Evolutionary conservation across 2,113 vertebrate species (phyloP).

Genomic region (Eublepharis macularius): DNA sequence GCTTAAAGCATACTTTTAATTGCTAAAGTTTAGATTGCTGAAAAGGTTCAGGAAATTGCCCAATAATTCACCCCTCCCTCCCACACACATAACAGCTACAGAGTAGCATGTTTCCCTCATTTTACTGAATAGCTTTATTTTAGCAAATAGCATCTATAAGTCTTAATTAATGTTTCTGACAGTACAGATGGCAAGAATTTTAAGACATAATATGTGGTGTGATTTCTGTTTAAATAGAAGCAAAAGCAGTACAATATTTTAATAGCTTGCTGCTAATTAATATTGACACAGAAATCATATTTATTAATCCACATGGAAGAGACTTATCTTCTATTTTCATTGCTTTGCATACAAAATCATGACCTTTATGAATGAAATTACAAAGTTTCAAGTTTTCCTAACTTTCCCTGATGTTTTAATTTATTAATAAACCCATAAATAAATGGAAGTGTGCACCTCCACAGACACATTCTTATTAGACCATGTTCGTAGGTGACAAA

Average conservation of each 20-base stretch:
- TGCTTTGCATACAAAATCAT: slow-evolving; percentile 38
- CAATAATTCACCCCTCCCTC: slow-evolving; percentile 11
- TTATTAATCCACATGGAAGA: slow-evolving; percentile 43
- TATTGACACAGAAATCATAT: slow-evolving; percentile 45
- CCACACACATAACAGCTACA: background rate
- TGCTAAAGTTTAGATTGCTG: background rate
- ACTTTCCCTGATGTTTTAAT: slow-evolving; percentile 38
- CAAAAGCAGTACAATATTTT: slow-evolving; percentile 24
- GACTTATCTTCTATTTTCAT: slow-evolving; percentile 41
- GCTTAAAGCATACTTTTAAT: background rate
- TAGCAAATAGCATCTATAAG: slow-evolving; percentile 16
- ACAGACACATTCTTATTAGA: too few relatives aligned
- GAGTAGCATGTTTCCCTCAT: background rate
- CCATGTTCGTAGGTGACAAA: background rate
- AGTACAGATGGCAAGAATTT: slow-evolving; percentile 40
- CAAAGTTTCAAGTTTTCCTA: slow-evolving; percentile 13
- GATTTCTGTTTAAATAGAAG: slow-evolving; percentile 69
- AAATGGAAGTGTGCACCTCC: background rate
- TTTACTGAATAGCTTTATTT: slow-evolving; percentile 7
- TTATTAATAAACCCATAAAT: slow-evolving; percentile 16
- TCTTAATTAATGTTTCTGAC: slow-evolving; percentile 57
- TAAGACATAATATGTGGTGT: slow-evolving; percentile 38
- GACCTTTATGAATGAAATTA: slow-evolving; percentile 29
- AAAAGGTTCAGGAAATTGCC: background rate
- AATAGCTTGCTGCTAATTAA: slow-evolving; percentile 43